These are phyloP conservation scores for Hapalemur alaotrensis DNA, from an alignment of 2,797 vertebrate species.

Conservation along the genomic window DNA sequence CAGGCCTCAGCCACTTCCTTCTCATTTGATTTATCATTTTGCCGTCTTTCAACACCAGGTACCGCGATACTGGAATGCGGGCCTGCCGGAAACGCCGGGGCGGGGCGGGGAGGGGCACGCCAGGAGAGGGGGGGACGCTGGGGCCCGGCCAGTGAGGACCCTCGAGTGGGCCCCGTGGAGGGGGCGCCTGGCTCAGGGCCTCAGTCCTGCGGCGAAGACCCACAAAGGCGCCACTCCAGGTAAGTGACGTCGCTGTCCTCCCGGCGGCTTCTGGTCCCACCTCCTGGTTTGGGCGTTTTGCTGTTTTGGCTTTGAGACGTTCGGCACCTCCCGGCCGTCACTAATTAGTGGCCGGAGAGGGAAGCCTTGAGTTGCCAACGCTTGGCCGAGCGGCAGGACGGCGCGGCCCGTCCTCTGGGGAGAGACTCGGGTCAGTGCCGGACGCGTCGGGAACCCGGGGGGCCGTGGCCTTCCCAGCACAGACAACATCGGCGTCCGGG, in stretches of 20 bases:
- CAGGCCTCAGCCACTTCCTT: constrained; percentile 80
- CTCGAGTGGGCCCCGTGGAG: accelerated
- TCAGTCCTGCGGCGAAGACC: background rate
- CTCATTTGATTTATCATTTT: constrained; percentile 79
- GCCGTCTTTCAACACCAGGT: constrained; percentile 74
- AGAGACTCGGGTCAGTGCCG: accelerated
- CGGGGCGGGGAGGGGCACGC: no score
- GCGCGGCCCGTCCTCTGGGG: background rate
- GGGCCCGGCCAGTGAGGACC: background rate
- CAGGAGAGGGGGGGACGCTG: background rate
- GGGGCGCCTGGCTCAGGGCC: background rate
- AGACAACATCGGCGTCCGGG: accelerated
- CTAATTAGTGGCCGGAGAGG: accelerated
- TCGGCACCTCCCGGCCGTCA: accelerated
- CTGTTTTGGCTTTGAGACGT: background rate
- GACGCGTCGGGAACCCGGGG: no score
- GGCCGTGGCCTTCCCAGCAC: accelerated
- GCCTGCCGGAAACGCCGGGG: constrained; percentile 15
- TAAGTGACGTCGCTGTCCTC: background rate
- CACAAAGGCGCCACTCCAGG: accelerated
- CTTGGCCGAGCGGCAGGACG: accelerated
- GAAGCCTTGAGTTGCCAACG: accelerated
- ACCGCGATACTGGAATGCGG: constrained; percentile 62
- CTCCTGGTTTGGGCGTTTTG: no score
- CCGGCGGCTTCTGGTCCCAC: accelerated